Percentiles rank a stretch among this genome's conserved stretches.
phyloP scores from a whole-genome alignment of 1,140 invertebrate species.

The Drosophila prosaltans region DNA sequence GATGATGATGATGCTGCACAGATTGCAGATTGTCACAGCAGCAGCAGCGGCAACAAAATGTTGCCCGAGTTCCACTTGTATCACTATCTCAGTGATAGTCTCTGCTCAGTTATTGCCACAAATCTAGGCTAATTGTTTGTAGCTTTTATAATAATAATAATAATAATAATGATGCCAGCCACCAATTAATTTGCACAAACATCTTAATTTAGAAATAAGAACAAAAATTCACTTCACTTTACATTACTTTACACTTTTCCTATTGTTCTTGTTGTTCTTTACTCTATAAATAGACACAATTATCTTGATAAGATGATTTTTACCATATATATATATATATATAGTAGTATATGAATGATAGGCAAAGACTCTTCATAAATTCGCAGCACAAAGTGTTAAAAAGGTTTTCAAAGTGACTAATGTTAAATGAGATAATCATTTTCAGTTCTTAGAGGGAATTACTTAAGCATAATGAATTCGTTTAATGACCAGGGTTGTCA shows the following conservation, averaged over 20 bases:
- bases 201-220: constrained; percentile 76
- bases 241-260: neutral
- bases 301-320: neutral
- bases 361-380: no score
- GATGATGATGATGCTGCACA: constrained; percentile 41
- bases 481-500: no score
- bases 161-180: constrained; percentile 77
- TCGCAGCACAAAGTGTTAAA: no score
- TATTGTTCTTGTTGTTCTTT: neutral
- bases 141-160: constrained; percentile 76
- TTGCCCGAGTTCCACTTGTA: neutral
- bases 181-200: constrained; percentile 82
- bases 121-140: constrained; percentile 82
- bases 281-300: constrained; percentile 1
- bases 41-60: no score
- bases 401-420: no score
- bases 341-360: no score
- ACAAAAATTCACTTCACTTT: constrained; percentile 4
- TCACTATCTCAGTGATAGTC: constrained; percentile 9
- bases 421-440: no score
- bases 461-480: no score
- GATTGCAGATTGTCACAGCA: constrained; percentile 47
- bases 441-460: no score
- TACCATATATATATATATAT: no score
- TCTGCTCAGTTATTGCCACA: constrained; percentile 24